Conservation (phyloP, 2,113 vertebrate species). For the Aspiorhynchus laticeps region DNA sequence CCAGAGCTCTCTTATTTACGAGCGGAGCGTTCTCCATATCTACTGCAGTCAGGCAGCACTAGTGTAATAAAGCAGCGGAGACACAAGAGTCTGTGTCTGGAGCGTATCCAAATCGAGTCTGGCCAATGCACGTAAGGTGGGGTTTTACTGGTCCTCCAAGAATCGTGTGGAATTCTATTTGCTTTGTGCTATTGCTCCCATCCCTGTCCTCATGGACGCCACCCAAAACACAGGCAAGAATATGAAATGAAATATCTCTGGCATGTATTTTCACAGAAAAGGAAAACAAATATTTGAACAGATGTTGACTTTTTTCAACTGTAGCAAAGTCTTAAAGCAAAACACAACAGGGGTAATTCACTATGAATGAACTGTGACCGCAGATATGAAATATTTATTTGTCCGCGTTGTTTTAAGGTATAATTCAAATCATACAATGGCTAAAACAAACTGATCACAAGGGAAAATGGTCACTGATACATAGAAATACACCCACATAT, state of each 20-base stretch:
- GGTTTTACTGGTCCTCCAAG: constrained; percentile 43
- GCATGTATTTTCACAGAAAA: constrained; percentile 37
- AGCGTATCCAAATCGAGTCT: constrained; percentile 7
- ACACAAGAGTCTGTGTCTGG: constrained; percentile 15
- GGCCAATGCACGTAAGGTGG: background rate
- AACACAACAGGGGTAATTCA: background rate
- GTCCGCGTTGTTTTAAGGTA: background rate
- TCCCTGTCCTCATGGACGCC: constrained; percentile 8
- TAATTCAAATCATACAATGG: background rate
- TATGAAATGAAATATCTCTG: constrained; percentile 34
- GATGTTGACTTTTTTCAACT: constrained; percentile 45
- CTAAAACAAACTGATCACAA: background rate
- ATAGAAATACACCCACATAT: background rate
- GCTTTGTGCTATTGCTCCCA: constrained; percentile 16
- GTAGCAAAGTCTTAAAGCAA: background rate
- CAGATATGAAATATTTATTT: background rate
- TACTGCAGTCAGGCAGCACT: constrained; percentile 9
- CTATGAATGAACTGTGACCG: background rate
- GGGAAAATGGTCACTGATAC: background rate
- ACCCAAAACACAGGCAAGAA: constrained; percentile 37
- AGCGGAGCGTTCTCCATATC: background rate
- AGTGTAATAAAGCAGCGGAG: constrained; percentile 25
- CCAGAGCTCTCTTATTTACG: background rate
- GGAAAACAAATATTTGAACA: constrained; percentile 53
- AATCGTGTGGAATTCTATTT: constrained; percentile 30